These are phyloP conservation scores for Alsophila aescularia DNA, from an alignment of 2,888 invertebrate species.

Conservation along the genomic window DNA sequence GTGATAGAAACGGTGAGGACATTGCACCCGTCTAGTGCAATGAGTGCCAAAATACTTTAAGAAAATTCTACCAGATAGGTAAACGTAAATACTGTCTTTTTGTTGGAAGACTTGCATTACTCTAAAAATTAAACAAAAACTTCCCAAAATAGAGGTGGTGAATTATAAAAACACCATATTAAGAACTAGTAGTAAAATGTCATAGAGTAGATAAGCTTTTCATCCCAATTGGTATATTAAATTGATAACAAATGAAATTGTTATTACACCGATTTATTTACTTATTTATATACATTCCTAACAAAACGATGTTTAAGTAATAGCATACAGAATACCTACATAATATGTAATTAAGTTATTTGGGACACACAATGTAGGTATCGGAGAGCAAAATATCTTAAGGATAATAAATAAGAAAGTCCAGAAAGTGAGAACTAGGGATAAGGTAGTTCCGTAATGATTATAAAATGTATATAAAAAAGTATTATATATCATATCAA, in stretches of 20 bases:
- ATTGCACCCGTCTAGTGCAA: constrained; percentile 10
- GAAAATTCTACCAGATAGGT: neutral
- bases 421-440: constrained; percentile 66
- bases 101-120: neutral
- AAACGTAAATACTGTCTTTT: neutral
- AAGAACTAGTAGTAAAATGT: too few species aligned
- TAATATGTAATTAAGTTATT: constrained; percentile 13
- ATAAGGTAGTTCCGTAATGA: constrained; percentile 45
- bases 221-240: too few species aligned
- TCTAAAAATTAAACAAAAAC: too few species aligned
- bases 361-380: constrained; percentile 29
- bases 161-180: too few species aligned
- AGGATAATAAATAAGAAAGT: constrained; percentile 50
- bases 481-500: too few species aligned
- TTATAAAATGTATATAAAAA: neutral
- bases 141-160: too few species aligned
- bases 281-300: too few species aligned
- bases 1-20: constrained; percentile 29
- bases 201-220: too few species aligned
- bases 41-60: constrained; percentile 37
- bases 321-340: neutral
- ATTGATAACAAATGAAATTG: too few species aligned
- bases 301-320: neutral
- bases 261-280: too few species aligned
- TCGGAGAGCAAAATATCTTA: constrained; percentile 42